phyloP scores from a whole-genome alignment of 2,797 vertebrate species.

The Melanotaenia nigrans region DNA sequence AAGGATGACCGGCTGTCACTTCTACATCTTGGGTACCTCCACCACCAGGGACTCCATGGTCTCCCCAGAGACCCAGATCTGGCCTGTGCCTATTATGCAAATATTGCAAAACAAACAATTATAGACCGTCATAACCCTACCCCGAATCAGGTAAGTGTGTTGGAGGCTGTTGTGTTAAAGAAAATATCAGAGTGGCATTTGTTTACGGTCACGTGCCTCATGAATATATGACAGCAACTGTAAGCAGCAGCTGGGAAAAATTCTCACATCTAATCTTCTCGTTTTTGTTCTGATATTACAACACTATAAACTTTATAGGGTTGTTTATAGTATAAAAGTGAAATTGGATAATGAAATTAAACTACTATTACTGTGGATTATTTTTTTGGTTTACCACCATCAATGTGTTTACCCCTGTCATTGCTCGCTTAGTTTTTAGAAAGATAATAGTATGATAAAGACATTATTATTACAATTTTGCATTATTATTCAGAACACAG shows the following conservation, averaged over 20 bases:
- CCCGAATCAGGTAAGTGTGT: slow-evolving; percentile 77
- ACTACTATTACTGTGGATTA: neutral
- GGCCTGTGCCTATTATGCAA: slow-evolving; percentile 85
- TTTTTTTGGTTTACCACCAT: slow-evolving; percentile 14
- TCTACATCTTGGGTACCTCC: slow-evolving; percentile 82
- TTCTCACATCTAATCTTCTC: neutral
- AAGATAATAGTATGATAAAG: slow-evolving; percentile 7
- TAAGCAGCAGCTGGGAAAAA: neutral
- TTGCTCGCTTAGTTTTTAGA: slow-evolving; percentile 10
- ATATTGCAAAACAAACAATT: slow-evolving; percentile 82
- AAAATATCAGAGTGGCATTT: neutral
- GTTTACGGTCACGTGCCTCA: neutral
- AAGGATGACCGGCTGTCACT: slow-evolving; percentile 81
- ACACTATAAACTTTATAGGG: neutral
- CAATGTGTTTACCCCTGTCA: slow-evolving; percentile 5
- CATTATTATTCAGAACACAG: neutral
- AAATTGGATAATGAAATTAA: neutral
- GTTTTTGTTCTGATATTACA: neutral
- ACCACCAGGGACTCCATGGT: slow-evolving; percentile 76
- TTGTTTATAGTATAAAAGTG: neutral
- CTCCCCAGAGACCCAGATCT: slow-evolving; percentile 74
- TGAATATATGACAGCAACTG: neutral
- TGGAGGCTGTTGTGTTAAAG: neutral
- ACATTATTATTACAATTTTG: neutral
- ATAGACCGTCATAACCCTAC: slow-evolving; percentile 72